Percentiles rank a stretch among this genome's conserved stretches.
phyloP scores from a whole-genome alignment of 2,113 vertebrate genomes.

The Oenanthe melanoleuca region DNA sequence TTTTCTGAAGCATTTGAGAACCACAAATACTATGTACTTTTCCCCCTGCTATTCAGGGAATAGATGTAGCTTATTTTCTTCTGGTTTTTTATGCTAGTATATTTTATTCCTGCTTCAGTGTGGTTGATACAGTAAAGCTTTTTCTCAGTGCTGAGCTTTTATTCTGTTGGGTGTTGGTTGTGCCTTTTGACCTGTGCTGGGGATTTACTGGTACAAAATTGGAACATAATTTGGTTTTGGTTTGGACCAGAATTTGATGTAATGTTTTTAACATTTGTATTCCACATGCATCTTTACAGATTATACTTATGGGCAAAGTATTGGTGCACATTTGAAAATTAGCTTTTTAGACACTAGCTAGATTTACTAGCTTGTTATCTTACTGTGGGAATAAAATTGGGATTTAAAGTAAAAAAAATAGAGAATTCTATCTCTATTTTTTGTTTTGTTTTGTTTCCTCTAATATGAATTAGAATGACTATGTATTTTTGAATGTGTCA shows the following conservation, averaged over 20 bases:
- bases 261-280: background rate
- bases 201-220: background rate
- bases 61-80: background rate
- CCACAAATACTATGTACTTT: slow-evolving; percentile 3
- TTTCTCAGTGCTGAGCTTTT: background rate
- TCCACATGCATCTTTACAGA: background rate
- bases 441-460: background rate
- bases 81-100: background rate
- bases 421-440: background rate
- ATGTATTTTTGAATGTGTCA: background rate
- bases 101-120: background rate
- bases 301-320: background rate
- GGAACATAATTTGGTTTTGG: background rate
- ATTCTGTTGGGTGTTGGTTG: background rate
- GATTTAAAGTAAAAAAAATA: background rate
- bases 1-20: slow-evolving; percentile 31
- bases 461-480: background rate
- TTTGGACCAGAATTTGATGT: background rate
- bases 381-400: background rate
- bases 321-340: background rate
- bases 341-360: background rate
- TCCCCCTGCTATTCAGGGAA: background rate
- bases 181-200: background rate
- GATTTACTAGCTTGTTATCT: background rate
- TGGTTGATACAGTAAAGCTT: background rate